Base-by-base conservation (phyloP, 2,113 vertebrate genomes). In the Atractosteus spatula region DNA sequence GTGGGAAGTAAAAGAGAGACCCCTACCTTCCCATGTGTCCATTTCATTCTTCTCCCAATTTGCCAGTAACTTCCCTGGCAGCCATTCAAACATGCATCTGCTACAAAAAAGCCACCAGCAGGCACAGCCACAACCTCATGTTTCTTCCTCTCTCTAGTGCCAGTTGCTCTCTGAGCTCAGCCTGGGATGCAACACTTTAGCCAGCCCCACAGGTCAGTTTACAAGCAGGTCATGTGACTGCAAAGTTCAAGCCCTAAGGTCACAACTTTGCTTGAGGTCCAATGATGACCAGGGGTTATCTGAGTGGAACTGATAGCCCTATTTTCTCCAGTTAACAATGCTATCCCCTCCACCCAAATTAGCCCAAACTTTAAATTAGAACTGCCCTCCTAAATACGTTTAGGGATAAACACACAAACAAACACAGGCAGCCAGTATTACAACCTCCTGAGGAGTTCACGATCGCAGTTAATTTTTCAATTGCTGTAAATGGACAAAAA, bases 21-120 rank as follows among this genome's bases (percentile, higher is more conserved):
- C 16, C 87, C 91, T 93, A 96, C 95, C 95, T 96, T 96, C 94
- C 95, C 95, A 96, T 89, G 94, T 91, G 86, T 97, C 95, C 95
- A 96, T 96, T 86, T 94, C 92, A 93, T 95, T 90, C 94, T 94
- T 93, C 90, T 90, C 76, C 78, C 76, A 85, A 84, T 86, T 78
- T 79, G 80, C 62, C 81, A 78, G 83, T 81, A 82, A 85, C 79
- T 77, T 79, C 77, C 83, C 84, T 88, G 78, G 86, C 88, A 90
- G 90, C 93, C 93, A 94, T 94, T 93, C 91, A 96, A 88, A 86
- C 87, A 84, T 56, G 78, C 82, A 89, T 86, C 76, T 68, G 84
- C 81, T 88, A 80, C 74, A 84, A 84, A 86, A 87, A 84, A 85
- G 76, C 77, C 78, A 73, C 42, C 2, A 13, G 79, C 76, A 86